phyloP scores from a whole-genome alignment of 2,888 invertebrate genomes.

The Parelbella ahira region DNA sequence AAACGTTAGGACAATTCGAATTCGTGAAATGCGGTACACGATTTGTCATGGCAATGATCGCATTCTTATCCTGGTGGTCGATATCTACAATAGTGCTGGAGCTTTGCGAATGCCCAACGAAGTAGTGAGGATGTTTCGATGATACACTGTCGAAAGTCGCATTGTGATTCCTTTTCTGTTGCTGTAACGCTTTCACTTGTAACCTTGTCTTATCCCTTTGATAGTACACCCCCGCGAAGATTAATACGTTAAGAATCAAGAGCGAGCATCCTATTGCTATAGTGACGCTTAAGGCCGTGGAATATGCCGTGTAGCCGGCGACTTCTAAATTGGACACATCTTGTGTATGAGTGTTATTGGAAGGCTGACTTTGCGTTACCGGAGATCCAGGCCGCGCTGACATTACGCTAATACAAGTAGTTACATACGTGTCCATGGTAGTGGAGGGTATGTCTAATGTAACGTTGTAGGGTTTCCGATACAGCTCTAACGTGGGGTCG shows the following conservation, averaged over 20 bases:
- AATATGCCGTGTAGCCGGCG: constrained; percentile 87
- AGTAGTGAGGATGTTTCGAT: constrained; percentile 88
- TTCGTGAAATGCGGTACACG: constrained; percentile 72
- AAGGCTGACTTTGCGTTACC: constrained; percentile 68
- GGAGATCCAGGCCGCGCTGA: constrained; percentile 84
- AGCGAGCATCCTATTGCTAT: constrained; percentile 91
- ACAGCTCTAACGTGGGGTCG: constrained; percentile 82
- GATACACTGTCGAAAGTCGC: constrained; percentile 81
- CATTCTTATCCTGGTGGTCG: constrained; percentile 85
- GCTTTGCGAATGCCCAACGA: constrained; percentile 88
- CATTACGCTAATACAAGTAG: constrained; percentile 86
- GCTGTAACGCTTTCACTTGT: constrained; percentile 88
- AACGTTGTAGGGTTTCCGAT: constrained; percentile 81
- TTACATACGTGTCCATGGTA: constrained; percentile 83
- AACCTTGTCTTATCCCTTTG: constrained; percentile 88
- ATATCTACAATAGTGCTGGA: constrained; percentile 92
- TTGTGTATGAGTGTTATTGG: constrained; percentile 84
- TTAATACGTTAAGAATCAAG: constrained; percentile 88
- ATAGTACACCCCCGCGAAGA: constrained; percentile 92
- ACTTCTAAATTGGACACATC: constrained; percentile 90
- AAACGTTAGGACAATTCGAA: constrained; percentile 78
- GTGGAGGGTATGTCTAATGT: constrained; percentile 75
- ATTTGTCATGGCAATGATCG: constrained; percentile 75
- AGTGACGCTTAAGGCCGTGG: constrained; percentile 87
- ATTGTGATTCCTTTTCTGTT: constrained; percentile 82